Evolutionary conservation across 35 echinoderm and acorn worm genomes (phyloP).

Genomic region (Apostichopus parvimensis): DNA sequence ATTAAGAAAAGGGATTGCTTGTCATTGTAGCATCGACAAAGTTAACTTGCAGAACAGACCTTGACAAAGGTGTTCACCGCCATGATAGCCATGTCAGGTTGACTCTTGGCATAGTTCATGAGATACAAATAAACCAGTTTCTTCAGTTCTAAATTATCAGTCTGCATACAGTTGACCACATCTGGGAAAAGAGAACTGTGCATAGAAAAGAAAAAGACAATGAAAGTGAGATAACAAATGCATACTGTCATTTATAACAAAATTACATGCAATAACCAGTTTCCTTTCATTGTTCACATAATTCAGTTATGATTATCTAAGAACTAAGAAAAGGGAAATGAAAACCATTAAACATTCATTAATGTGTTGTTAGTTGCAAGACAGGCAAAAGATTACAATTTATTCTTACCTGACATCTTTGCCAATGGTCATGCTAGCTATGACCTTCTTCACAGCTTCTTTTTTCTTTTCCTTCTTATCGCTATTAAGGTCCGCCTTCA

Average conservation of each 20-base stretch:
- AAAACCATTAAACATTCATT: too few relatives aligned
- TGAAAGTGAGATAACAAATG: too few relatives aligned
- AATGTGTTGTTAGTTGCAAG: too few relatives aligned
- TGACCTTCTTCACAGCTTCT: slow-evolving; percentile 99
- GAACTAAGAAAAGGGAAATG: too few relatives aligned
- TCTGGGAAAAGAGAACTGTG: slow-evolving; percentile 91
- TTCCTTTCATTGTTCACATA: too few relatives aligned
- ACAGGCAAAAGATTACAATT: too few relatives aligned
- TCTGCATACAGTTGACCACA: slow-evolving; percentile 99
- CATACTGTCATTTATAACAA: too few relatives aligned
- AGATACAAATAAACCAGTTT: slow-evolving; percentile 97
- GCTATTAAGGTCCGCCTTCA: slow-evolving; percentile 97
- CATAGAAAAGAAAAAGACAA: background rate
- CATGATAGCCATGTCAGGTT: slow-evolving; percentile 99
- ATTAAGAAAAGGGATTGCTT: too few relatives aligned
- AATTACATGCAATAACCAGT: too few relatives aligned
- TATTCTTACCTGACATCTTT: slow-evolving; percentile 91
- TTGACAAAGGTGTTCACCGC: slow-evolving; percentile 99
- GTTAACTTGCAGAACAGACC: slow-evolving; percentile 55
- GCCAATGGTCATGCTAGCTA: slow-evolving; percentile 98
- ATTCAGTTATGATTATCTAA: too few relatives aligned
- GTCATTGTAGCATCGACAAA: too few relatives aligned
- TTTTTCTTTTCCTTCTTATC: slow-evolving; percentile 99
- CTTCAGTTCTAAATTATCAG: slow-evolving; percentile 96
- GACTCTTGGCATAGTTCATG: slow-evolving; percentile 99